Evolutionary conservation across 2,888 invertebrate species (phyloP).

Genomic region (Caradrina kadenii): DNA sequence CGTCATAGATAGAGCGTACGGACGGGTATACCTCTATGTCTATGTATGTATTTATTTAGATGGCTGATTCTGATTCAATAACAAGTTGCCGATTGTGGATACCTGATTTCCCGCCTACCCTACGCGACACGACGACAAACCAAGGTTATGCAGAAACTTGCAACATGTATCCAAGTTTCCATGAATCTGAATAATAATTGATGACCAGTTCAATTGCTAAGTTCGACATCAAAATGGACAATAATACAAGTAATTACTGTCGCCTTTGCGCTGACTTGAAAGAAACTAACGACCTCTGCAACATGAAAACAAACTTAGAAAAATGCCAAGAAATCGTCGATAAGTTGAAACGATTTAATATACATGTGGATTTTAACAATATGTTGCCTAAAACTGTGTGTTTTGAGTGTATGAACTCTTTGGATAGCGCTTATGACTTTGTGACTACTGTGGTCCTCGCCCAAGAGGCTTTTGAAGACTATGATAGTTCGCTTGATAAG

Average conservation of each 20-base stretch:
- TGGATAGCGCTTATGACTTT: constrained; percentile 41
- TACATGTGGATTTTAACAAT: constrained; percentile 29
- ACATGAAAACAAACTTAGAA: constrained; percentile 28
- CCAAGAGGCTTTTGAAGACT: constrained; percentile 42
- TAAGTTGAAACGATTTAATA: constrained; percentile 36
- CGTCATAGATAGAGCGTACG: too few relatives aligned
- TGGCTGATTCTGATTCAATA: not conserved
- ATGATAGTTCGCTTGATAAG: not conserved
- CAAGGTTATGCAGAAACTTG: too few relatives aligned
- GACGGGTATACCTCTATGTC: too few relatives aligned
- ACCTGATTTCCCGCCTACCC: not conserved
- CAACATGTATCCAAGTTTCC: not conserved
- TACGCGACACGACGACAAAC: not conserved
- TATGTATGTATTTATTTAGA: too few relatives aligned
- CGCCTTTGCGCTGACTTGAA: constrained; percentile 50
- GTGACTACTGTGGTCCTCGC: constrained; percentile 27
- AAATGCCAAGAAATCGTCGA: constrained; percentile 24
- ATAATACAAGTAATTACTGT: constrained; percentile 32
- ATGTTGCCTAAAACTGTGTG: constrained; percentile 51
- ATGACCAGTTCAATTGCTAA: not conserved
- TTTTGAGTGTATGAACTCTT: constrained; percentile 27
- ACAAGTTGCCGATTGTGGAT: not conserved
- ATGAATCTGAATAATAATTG: not conserved
- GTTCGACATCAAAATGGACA: constrained; percentile 19
- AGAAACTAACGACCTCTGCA: constrained; percentile 12